These are phyloP conservation scores for Liposcelis brunnea DNA, from an alignment of 2,888 invertebrate species.

Conservation along the genomic window DNA sequence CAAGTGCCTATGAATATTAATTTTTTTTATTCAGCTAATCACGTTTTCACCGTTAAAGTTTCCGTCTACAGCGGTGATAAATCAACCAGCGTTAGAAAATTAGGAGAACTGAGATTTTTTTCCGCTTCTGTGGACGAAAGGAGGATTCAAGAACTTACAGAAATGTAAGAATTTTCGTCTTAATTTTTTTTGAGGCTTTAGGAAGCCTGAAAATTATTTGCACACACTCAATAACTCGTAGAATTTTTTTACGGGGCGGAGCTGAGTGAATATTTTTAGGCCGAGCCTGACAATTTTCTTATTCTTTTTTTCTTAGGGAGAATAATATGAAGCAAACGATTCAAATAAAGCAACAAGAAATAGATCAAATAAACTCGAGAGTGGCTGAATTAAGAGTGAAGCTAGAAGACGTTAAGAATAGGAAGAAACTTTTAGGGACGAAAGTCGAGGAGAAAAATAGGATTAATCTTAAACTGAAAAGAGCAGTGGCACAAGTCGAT, in stretches of 20 bases:
- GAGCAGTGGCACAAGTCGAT: conserved; percentile 9
- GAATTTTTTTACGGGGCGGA: too few relatives aligned
- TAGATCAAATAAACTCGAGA: conserved; percentile 24
- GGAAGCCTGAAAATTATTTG: too few relatives aligned
- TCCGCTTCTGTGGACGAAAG: conserved; percentile 40
- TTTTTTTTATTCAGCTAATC: conserved; percentile 31
- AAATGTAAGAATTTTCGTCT: conserved; percentile 15
- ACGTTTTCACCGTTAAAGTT: conserved; percentile 34
- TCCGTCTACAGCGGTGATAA: conserved; percentile 48
- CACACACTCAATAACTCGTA: too few relatives aligned
- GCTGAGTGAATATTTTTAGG: too few relatives aligned
- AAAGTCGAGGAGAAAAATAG: conserved; percentile 24
- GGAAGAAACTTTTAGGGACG: conserved; percentile 21
- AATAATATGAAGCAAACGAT: neutral
- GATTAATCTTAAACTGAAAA: conserved; percentile 21
- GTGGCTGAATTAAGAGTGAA: conserved; percentile 23
- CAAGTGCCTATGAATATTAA: conserved; percentile 39
- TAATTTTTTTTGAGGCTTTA: too few relatives aligned
- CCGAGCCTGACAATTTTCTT: too few relatives aligned
- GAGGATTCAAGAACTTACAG: conserved; percentile 26
- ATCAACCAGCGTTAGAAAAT: conserved; percentile 37
- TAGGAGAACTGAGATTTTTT: conserved; percentile 34
- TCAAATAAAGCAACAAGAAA: conserved; percentile 26
- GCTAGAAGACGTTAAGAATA: conserved; percentile 24
- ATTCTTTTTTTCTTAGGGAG: conserved; percentile 10